These are phyloP conservation scores for Bos indicus DNA, from an alignment of 2,113 vertebrate species.

Conservation along the genomic window DNA sequence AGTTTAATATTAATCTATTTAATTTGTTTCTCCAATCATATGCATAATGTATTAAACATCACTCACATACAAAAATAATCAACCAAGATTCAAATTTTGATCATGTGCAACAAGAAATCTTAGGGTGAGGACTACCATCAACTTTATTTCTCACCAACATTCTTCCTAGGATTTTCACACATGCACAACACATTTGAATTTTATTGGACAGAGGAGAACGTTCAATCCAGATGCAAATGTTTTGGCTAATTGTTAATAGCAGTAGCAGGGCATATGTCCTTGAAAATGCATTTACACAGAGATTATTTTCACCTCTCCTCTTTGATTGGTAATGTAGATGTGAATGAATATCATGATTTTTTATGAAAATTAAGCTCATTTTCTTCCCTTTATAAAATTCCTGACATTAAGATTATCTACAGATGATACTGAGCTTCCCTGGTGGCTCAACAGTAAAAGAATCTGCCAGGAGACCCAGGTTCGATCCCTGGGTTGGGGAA, in stretches of 20 bases:
- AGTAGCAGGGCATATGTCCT: not conserved
- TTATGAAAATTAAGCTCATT: not conserved
- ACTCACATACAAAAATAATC: not conserved
- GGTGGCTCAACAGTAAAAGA: not conserved
- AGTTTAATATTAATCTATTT: conserved; percentile 40
- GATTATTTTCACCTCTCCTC: not conserved
- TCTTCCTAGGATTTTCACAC: not conserved
- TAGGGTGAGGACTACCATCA: not conserved
- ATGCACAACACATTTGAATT: not conserved
- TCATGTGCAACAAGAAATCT: not conserved
- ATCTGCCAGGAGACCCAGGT: not conserved
- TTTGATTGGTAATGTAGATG: not conserved
- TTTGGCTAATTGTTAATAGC: not conserved
- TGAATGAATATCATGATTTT: not conserved
- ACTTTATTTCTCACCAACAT: not conserved
- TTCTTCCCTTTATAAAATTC: not conserved
- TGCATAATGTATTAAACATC: not conserved
- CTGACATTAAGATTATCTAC: not conserved
- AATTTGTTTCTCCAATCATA: not conserved
- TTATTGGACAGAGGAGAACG: not conserved
- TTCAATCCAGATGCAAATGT: not conserved
- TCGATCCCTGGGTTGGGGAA: not conserved
- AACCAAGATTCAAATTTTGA: not conserved
- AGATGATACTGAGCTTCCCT: not conserved
- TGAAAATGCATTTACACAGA: conserved; percentile 2